These are phyloP conservation scores for Drosophila pseudoananassae DNA, from an alignment of 1,140 invertebrate species.

Conservation along the genomic window DNA sequence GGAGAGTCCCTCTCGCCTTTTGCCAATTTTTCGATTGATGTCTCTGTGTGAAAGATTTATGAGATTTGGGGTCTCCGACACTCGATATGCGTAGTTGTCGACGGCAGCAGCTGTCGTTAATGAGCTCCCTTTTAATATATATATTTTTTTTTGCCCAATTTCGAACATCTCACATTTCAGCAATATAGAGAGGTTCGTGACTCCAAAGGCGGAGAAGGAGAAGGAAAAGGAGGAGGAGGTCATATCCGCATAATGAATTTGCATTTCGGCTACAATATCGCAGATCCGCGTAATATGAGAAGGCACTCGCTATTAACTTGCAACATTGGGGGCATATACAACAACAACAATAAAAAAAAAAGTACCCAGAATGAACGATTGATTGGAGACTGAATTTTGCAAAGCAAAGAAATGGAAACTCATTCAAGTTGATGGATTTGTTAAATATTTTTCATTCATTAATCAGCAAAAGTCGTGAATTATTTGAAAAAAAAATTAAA, in stretches of 20 bases:
- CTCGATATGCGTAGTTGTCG: constrained; percentile 29
- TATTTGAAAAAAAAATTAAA: too few species aligned
- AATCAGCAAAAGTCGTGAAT: background rate
- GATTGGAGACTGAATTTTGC: background rate
- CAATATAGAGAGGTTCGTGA: constrained; percentile 23
- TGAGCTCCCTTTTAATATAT: constrained; percentile 14
- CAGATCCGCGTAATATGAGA: constrained; percentile 29
- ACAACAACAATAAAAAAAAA: too few species aligned
- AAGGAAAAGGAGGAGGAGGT: constrained; percentile 19
- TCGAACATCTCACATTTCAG: constrained; percentile 36
- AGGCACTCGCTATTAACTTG: constrained; percentile 10
- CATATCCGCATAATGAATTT: constrained; percentile 48
- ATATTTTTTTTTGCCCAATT: background rate
- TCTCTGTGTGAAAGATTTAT: constrained; percentile 32
- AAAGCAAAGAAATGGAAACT: constrained; percentile 18
- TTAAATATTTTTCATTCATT: background rate
- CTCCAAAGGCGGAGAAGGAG: background rate
- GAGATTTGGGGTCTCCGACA: constrained; percentile 11
- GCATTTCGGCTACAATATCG: constrained; percentile 35
- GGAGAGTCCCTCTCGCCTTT: background rate
- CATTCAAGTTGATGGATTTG: constrained; percentile 32
- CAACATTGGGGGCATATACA: constrained; percentile 5
- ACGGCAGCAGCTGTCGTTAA: constrained; percentile 29
- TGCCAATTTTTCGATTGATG: constrained; percentile 37
- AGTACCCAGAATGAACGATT: background rate